Evolutionary conservation across 2,113 vertebrate genomes (phyloP), one percentile per base, ranked within the genome.

Genomic region (Petaurus breviceps): DNA sequence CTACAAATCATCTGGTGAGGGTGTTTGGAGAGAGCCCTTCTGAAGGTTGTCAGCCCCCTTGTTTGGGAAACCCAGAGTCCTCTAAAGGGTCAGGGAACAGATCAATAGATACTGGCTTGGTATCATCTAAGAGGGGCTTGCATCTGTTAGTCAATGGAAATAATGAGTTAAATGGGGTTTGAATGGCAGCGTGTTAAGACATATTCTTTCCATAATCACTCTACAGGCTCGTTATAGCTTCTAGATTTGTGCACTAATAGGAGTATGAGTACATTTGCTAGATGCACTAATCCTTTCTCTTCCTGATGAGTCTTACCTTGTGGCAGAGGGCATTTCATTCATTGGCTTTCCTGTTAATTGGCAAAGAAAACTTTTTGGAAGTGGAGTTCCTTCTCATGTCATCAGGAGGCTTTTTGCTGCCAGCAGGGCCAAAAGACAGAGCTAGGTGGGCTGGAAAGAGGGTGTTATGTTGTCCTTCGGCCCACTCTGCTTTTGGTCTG

Each of bases 131-230:
- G 93, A 93, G 91, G 91, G 92, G 96, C 97, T 98, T 98, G 94
- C 96, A 97, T 98, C 97, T 98, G 97, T 96, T 97, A 96, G 96
- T 97, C 96, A 97, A 97, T 98, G 96, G 97, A 97, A 97, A 95
- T 93, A 90, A 97, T 97, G 94, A 98, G 96, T 96, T 98, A 97
- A 98, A 91, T 98, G 98, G 46, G 53, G 97, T 97, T 98, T 97
- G 97, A 98, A 97, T 97, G 57, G 95, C 94, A 54, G 94, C 61
- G 31, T 53, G 89, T 97, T 96, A 97, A 96, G 96, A 55, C 92
- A 96, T 96, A 96, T 97, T 94, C 97, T 98, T 96, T 96, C 95
- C 94, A 96, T 98, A 98, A 98, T 52, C 97, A 96, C 97, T 93
- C 96, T 93, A 95, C 95, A 96, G 94, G 92, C 47, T 97, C 97